Conservation (phyloP, 1,140 invertebrate genomes). For the Brachionus rubens region DNA sequence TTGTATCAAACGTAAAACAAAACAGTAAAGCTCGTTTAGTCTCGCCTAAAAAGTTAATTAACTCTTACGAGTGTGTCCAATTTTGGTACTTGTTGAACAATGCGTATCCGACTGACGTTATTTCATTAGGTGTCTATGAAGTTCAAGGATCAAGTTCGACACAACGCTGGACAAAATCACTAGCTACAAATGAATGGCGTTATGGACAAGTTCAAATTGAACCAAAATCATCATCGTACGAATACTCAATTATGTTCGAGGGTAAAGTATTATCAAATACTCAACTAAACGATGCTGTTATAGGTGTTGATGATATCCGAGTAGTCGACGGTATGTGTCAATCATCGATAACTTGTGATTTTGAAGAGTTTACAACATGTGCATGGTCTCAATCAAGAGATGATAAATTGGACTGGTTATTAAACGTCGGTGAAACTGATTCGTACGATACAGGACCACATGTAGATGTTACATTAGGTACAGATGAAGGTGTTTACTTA, state of each 20-base stretch:
- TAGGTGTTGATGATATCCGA: constrained; percentile 33
- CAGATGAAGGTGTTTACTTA: constrained; percentile 69
- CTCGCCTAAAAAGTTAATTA: not conserved
- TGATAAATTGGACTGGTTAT: constrained; percentile 50
- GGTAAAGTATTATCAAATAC: constrained; percentile 46
- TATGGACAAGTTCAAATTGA: constrained; percentile 9
- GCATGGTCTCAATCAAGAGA: constrained; percentile 50
- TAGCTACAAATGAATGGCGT: not conserved
- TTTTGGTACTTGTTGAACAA: constrained; percentile 27
- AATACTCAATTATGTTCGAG: constrained; percentile 32
- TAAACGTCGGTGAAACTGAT: constrained; percentile 48
- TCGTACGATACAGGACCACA: constrained; percentile 50
- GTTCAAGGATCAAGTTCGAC: not conserved
- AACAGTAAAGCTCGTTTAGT: constrained; percentile 7
- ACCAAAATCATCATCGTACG: not conserved
- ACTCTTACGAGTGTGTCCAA: constrained; percentile 22
- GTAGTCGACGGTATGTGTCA: constrained; percentile 1
- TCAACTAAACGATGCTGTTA: constrained; percentile 41
- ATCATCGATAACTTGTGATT: constrained; percentile 48
- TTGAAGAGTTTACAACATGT: constrained; percentile 49
- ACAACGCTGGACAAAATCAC: not conserved
- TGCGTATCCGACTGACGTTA: not conserved
- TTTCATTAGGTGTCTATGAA: not conserved
- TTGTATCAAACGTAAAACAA: not conserved
- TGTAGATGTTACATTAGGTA: constrained; percentile 33